phyloP scores from a whole-genome alignment of 2,113 vertebrate species.

The Pantherophis guttatus region DNA sequence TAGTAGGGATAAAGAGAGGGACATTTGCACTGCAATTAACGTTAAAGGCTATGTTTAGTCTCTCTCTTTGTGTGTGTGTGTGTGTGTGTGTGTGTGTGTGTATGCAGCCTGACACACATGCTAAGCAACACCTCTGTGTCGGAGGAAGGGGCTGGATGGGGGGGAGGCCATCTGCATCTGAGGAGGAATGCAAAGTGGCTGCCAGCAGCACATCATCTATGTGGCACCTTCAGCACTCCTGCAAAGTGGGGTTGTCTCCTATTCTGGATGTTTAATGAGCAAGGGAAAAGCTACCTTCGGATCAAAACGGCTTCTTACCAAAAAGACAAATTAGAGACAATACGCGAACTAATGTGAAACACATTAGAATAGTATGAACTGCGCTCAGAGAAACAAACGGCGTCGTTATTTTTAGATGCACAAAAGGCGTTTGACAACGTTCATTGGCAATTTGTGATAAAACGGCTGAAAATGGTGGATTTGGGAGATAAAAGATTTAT shows the following conservation, averaged over 20 bases:
- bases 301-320: too few species aligned
- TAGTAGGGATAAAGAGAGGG: not conserved
- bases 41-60: not conserved
- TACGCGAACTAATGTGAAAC: too few species aligned
- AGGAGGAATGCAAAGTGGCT: not conserved
- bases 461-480: too few species aligned
- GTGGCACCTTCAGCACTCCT: not conserved
- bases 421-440: too few species aligned
- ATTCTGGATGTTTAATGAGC: not conserved
- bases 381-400: too few species aligned
- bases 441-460: too few species aligned
- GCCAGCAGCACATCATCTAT: not conserved
- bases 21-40: not conserved
- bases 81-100: not conserved
- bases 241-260: not conserved
- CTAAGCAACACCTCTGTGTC: not conserved
- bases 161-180: not conserved
- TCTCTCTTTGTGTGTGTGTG: not conserved
- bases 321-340: too few species aligned
- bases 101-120: not conserved
- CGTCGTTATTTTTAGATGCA: too few species aligned
- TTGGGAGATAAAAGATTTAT: too few species aligned
- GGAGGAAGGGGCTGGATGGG: not conserved
- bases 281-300: not conserved
- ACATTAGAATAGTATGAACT: too few species aligned